Evolutionary conservation across 1,140 invertebrate species (phyloP), one percentile per base, ranked within the genome.

Genomic region (Oreohelix idahoensis): DNA sequence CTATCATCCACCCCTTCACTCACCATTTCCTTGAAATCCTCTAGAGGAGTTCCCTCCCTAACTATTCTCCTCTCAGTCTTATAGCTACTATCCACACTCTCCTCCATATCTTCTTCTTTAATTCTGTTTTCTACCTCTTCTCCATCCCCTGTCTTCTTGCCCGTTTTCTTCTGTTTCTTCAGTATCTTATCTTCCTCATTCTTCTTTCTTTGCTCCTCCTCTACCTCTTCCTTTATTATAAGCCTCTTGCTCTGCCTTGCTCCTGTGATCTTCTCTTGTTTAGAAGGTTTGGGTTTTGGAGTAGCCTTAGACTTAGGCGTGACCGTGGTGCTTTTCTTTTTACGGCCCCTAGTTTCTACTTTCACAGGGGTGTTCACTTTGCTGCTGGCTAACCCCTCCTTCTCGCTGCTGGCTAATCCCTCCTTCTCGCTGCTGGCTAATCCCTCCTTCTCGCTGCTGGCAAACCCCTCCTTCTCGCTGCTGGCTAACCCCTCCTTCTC

Each of bases 221-320:
- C 79, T 26, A 73, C 80, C 38, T 75, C 80, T 63, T 63, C 80
- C 29, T 63, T 82, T 1, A 63, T 39, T 63, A 58, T 82, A 26
- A 82, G 23, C 32, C 80, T 73, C 45, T n/a, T 49, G n/a, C 80
- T 82, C 51, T 82, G 80, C 32, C 80, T 82, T n/a, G 35, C 80
- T 29, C 49, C 71, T 75, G 39, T 32, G 4, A 49, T 70, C 42
- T 26, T 71, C 1, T 36, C 53, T 49, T 51, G 4, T 63, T 42
- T 79, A 11, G 26, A 5, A 29, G 38, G 26, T 35, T 73, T 80
- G 29, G 66, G 11, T 66, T 49, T 38, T 49, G 63, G 20, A 36
- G 80, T 53, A 1, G 42, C 26, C 13, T 69, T 69, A 29, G 20
- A 2, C 35, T 77, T 53, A 13, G 29, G 29, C 5, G 51, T 20